phyloP scores from a whole-genome alignment of 2,797 vertebrate species.

The Aphelocoma californica region DNA sequence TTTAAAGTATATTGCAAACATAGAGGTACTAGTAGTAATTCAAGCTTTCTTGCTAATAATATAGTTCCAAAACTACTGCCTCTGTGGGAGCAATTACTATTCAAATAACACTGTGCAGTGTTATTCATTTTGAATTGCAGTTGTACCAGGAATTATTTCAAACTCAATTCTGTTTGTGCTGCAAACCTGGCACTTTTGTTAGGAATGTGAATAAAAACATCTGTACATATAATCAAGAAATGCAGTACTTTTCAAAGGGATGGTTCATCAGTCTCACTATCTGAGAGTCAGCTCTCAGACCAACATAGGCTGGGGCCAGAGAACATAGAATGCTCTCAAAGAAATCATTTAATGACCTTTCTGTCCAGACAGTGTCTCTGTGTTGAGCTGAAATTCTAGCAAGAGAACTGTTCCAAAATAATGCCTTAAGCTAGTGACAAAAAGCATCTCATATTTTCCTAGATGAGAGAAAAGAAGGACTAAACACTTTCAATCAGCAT shows the following conservation, averaged over 20 bases:
- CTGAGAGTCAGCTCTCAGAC: neutral
- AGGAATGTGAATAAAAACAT: neutral
- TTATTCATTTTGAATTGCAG: neutral
- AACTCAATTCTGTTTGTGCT: neutral
- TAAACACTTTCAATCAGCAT: neutral
- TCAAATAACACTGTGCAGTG: constrained; percentile 7
- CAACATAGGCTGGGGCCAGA: neutral
- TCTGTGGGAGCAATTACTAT: constrained; percentile 28
- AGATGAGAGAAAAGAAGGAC: neutral
- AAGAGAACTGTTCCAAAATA: neutral
- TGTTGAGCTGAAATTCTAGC: neutral
- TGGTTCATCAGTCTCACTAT: neutral
- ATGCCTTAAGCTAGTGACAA: neutral
- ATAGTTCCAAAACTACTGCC: constrained; percentile 10
- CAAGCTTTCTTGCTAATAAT: constrained; percentile 34
- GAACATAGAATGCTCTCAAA: neutral
- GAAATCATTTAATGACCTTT: neutral
- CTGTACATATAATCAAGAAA: neutral
- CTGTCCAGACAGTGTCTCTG: neutral
- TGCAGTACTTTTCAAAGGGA: neutral
- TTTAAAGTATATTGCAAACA: neutral
- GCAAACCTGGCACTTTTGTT: neutral
- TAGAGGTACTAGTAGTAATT: neutral
- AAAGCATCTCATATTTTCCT: neutral
- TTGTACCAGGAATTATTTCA: constrained; percentile 16